Evolutionary conservation across 1,140 invertebrate genomes (phyloP).

Genomic region (Bombus superbus): DNA sequence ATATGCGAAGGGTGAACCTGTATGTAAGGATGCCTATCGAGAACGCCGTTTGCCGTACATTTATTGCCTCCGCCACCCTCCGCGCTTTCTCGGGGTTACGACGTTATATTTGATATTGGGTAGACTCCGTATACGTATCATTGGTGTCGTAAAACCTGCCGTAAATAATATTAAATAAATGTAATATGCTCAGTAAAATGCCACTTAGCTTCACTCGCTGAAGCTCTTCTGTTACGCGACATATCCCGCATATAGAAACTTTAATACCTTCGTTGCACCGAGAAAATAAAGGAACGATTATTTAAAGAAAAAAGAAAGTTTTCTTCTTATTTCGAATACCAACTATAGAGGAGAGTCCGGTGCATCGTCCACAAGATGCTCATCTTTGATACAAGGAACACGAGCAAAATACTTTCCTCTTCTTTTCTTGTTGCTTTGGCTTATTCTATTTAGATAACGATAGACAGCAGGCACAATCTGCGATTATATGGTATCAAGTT

Average conservation of each 20-base stretch:
- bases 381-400: conserved; percentile 40
- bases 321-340: conserved; percentile 8
- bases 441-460: conserved; percentile 51
- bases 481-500: not conserved
- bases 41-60: conserved; percentile 81
- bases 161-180: conserved; percentile 83
- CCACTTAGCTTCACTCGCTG: conserved; percentile 69
- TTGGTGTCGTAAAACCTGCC: conserved; percentile 80
- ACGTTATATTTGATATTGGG: conserved; percentile 83
- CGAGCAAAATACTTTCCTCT: conserved; percentile 21
- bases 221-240: conserved; percentile 34
- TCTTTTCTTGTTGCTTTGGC: not conserved
- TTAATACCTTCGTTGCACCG: conserved; percentile 49
- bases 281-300: conserved; percentile 37
- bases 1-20: conserved; percentile 70
- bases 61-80: conserved; percentile 79
- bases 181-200: conserved; percentile 79
- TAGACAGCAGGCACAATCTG: conserved; percentile 28
- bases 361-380: conserved; percentile 22
- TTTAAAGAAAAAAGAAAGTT: conserved; percentile 3
- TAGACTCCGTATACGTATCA: conserved; percentile 81
- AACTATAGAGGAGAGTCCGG: not conserved
- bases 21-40: conserved; percentile 77
- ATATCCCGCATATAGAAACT: conserved; percentile 38
- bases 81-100: conserved; percentile 76